Percentiles rank a stretch among this genome's conserved stretches.
These are phyloP conservation scores for Chymomyza procnemis DNA, from an alignment of 2,888 invertebrate genomes.

Conservation along the genomic window DNA sequence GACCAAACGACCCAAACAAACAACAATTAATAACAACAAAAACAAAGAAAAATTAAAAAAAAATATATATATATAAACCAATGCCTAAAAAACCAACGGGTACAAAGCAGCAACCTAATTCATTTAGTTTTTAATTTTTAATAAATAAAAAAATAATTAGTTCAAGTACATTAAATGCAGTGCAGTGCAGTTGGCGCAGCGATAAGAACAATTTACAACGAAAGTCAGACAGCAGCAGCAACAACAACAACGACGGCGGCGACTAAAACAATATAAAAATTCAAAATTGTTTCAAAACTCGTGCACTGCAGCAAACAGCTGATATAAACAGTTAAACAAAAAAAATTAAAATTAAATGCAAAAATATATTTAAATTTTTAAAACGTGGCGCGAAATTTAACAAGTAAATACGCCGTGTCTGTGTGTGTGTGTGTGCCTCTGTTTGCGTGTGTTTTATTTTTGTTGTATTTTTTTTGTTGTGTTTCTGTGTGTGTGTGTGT, in stretches of 20 bases:
- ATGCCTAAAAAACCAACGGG: no score
- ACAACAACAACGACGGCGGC: constrained; percentile 29
- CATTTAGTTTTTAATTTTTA: no score
- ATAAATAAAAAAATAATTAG: constrained; percentile 11
- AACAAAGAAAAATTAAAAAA: neutral
- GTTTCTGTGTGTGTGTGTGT: neutral
- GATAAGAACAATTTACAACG: constrained; percentile 13
- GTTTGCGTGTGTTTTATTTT: constrained; percentile 7
- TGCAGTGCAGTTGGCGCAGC: constrained; percentile 17
- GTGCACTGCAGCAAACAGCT: no score
- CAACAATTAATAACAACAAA: constrained; percentile 3
- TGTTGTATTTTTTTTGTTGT: neutral
- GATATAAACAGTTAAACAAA: constrained; percentile 2
- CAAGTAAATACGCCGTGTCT: neutral
- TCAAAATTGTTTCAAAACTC: no score
- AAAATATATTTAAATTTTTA: neutral
- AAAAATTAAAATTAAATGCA: neutral
- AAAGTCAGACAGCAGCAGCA: constrained; percentile 21
- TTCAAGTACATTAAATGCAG: constrained; percentile 7
- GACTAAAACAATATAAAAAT: neutral
- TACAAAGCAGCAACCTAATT: no score
- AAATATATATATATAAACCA: neutral
- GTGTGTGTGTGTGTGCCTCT: constrained; percentile 1
- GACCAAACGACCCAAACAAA: neutral
- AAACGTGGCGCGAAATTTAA: neutral